Base-by-base conservation (phyloP, 2,797 vertebrate genomes). In the Acanthurus lineatus region DNA sequence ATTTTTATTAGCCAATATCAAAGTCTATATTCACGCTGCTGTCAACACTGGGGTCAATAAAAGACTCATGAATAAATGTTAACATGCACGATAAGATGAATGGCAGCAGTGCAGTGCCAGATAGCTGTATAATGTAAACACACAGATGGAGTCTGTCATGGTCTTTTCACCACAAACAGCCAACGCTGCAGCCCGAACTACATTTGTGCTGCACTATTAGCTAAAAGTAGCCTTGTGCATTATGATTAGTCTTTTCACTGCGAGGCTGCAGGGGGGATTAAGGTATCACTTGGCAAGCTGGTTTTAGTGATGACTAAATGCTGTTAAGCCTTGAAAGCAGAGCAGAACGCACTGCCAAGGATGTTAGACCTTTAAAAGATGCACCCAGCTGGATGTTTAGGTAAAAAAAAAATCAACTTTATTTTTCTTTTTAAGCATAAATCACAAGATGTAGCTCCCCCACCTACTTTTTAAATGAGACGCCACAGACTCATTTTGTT, bases 251-350 rank as follows among this genome's bases (percentile, higher is more conserved):
- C 44, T 53, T 65, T 86, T 83, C 84, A 63, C 52, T 14, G 60
- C 4, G 62, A 54, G 76, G 81, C 81, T 74, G 76, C 60, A 2
- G 69, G 80, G 61, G 61, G 84, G 89, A 90, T 92, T 90, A 90
- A 89, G 87, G 82, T 86, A 91, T 92, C 89, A 88, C 85, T 88
- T 84, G 74, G 83, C 79, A 83, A 73, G 85, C 85, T 79, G 70
- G 59, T 85, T 89, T 90, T 69, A 81, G 82, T 83, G 84, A 87
- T 77, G 88, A 87, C 85, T 89, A 91, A 92, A 91, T 61, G 76
- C 76, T 69, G 83, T 77, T 81, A 89, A 90, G 86, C 81, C 66
- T 81, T 69, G 56, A 89, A 89, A 90, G 40, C 81, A 84, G 77
- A 69, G 73, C 53, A 1, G 75, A 81, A 57, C 77, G 66, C 12